A percentile compares a stretch with the other conserved stretches of the same genome.
phyloP scores from a whole-genome alignment of 2,888 invertebrate genomes.

The Crocallis elinguaria region DNA sequence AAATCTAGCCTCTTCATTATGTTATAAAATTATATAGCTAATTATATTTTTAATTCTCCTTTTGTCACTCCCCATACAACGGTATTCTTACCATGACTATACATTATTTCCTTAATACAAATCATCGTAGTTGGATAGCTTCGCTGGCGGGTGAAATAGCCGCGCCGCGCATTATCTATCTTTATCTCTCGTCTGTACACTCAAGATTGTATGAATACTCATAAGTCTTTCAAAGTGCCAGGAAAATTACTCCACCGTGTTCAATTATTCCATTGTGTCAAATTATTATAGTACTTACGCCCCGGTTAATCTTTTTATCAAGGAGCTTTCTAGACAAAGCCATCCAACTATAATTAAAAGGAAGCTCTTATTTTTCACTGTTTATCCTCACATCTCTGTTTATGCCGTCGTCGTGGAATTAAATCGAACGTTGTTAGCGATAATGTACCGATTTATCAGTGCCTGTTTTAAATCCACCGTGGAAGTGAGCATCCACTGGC shows the following conservation, averaged over 20 bases:
- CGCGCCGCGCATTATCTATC: too few relatives aligned
- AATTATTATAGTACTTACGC: too few relatives aligned
- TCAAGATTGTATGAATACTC: too few relatives aligned
- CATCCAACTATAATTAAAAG: slow-evolving; percentile 40
- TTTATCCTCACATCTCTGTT: slow-evolving; percentile 56
- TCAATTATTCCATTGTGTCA: neutral
- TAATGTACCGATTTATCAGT: slow-evolving; percentile 76
- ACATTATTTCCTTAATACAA: too few relatives aligned
- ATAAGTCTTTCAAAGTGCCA: neutral
- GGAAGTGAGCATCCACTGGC: slow-evolving; percentile 65
- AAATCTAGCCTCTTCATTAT: too few relatives aligned
- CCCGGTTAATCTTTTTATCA: neutral
- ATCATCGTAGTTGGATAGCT: too few relatives aligned
- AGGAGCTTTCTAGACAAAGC: slow-evolving; percentile 31
- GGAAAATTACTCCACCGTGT: neutral
- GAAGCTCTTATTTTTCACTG: slow-evolving; percentile 47
- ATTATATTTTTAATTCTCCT: too few relatives aligned
- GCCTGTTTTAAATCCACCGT: slow-evolving; percentile 70
- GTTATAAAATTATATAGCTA: too few relatives aligned
- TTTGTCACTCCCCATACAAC: too few relatives aligned
- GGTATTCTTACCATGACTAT: too few relatives aligned
- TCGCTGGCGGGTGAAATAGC: too few relatives aligned
- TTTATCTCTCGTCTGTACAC: too few relatives aligned
- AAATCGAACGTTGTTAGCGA: slow-evolving; percentile 71
- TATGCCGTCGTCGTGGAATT: slow-evolving; percentile 48